These are phyloP conservation scores for Conopomorpha cramerella DNA, from an alignment of 1,140 invertebrate species.

Conservation along the genomic window DNA sequence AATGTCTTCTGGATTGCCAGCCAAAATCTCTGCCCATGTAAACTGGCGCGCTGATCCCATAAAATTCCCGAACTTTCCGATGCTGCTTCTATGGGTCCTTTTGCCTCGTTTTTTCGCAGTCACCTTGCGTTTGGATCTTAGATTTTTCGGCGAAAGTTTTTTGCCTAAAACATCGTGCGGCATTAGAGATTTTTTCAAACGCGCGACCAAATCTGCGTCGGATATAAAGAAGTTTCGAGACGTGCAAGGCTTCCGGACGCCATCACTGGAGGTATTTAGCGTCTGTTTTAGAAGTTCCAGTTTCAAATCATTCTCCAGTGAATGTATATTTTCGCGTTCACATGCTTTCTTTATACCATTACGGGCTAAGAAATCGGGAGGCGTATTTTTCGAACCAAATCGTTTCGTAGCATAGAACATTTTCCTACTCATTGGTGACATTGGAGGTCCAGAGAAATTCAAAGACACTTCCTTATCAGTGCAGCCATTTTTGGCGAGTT, in stretches of 20 bases:
- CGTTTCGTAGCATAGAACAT: slow-evolving; percentile 41
- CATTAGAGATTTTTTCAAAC: slow-evolving; percentile 49
- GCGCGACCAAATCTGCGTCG: slow-evolving; percentile 44
- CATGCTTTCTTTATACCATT: slow-evolving; percentile 44
- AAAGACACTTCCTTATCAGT: slow-evolving; percentile 55
- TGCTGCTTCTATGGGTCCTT: slow-evolving; percentile 41
- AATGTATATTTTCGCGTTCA: slow-evolving; percentile 50
- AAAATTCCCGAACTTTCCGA: slow-evolving; percentile 55
- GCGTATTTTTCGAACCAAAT: slow-evolving; percentile 35
- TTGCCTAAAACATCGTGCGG: slow-evolving; percentile 47
- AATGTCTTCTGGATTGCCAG: slow-evolving; percentile 62
- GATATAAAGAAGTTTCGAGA: slow-evolving; percentile 56
- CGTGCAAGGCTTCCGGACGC: slow-evolving; percentile 42
- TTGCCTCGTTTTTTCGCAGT: slow-evolving; percentile 46
- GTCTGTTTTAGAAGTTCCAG: slow-evolving; percentile 47
- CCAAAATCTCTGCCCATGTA: slow-evolving; percentile 63
- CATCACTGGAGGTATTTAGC: slow-evolving; percentile 45
- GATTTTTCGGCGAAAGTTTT: slow-evolving; percentile 52
- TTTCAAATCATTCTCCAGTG: slow-evolving; percentile 49
- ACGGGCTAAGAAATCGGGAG: slow-evolving; percentile 33
- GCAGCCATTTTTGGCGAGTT: slow-evolving; percentile 59
- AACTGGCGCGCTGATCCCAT: slow-evolving; percentile 56
- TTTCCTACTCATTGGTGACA: slow-evolving; percentile 32
- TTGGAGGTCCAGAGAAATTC: slow-evolving; percentile 48
- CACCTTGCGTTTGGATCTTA: slow-evolving; percentile 49